Conservation (phyloP, 2,888 invertebrate species). For the Eustalomyia histrio region DNA sequence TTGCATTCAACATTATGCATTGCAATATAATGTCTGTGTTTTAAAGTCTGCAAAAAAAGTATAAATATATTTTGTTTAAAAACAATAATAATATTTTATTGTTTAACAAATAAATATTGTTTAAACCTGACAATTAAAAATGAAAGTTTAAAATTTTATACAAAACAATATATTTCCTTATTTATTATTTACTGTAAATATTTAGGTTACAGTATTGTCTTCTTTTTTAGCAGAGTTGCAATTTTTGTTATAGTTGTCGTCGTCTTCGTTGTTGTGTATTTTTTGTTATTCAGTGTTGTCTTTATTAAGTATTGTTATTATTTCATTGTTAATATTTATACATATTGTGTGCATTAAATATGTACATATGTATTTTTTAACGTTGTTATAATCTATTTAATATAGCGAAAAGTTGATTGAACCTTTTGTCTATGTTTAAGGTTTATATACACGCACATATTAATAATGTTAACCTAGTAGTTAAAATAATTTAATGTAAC, state of each 20-base stretch:
- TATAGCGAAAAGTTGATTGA: constrained; percentile 59
- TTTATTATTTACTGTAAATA: constrained; percentile 44
- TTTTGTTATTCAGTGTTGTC: background rate
- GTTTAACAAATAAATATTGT: background rate
- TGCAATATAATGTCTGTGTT: background rate
- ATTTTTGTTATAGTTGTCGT: constrained; percentile 15
- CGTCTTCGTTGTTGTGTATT: background rate
- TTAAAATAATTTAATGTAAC: background rate
- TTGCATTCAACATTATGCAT: background rate
- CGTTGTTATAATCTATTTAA: constrained; percentile 49
- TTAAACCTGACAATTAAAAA: background rate
- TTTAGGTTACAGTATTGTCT: constrained; percentile 26
- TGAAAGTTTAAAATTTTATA: background rate
- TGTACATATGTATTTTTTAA: background rate
- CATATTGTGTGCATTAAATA: background rate
- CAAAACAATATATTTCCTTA: constrained; percentile 43
- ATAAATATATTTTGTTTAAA: background rate
- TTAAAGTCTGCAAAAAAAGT: background rate
- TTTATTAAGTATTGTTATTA: constrained; percentile 37
- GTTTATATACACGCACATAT: constrained; percentile 31
- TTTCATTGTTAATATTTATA: constrained; percentile 42
- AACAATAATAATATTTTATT: background rate
- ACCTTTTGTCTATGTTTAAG: constrained; percentile 43
- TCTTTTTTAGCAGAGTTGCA: background rate
- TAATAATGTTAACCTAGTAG: background rate